Evolutionary conservation across 2,797 vertebrate genomes (phyloP).

Genomic region (Semaprochilodus insignis): DNA sequence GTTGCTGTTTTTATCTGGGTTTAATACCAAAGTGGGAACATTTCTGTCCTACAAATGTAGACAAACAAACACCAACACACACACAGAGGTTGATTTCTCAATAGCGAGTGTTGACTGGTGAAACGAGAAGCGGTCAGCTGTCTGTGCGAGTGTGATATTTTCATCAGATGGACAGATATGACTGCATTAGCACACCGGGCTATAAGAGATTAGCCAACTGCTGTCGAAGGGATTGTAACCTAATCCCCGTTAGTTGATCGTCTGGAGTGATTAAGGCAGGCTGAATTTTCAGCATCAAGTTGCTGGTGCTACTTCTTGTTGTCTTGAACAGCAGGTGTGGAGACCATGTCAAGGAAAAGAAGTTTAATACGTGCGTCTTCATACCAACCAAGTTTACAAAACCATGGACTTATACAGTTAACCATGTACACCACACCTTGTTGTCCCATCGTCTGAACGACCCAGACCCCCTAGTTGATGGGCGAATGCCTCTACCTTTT

Average conservation of each 20-base stretch:
- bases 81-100: neutral
- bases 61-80: neutral
- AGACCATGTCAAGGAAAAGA: too few species aligned
- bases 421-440: too few species aligned
- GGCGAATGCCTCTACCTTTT: too few species aligned
- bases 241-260: constrained; percentile 58
- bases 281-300: constrained; percentile 40
- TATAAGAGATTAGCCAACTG: constrained; percentile 46
- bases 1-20: too few species aligned
- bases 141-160: constrained; percentile 31
- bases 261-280: constrained; percentile 59
- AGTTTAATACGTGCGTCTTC: too few species aligned
- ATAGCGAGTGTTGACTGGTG: neutral
- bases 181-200: constrained; percentile 31
- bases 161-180: constrained; percentile 12
- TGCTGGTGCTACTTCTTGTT: too few species aligned
- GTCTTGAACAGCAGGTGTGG: too few species aligned
- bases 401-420: too few species aligned
- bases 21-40: neutral
- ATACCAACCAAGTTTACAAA: too few species aligned
- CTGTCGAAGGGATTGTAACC: constrained; percentile 53
- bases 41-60: neutral
- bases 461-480: too few species aligned
- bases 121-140: constrained; percentile 1
- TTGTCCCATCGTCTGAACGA: too few species aligned